phyloP scores from a whole-genome alignment of 1,140 invertebrate genomes.

The Ceratosolen fusciceps region DNA sequence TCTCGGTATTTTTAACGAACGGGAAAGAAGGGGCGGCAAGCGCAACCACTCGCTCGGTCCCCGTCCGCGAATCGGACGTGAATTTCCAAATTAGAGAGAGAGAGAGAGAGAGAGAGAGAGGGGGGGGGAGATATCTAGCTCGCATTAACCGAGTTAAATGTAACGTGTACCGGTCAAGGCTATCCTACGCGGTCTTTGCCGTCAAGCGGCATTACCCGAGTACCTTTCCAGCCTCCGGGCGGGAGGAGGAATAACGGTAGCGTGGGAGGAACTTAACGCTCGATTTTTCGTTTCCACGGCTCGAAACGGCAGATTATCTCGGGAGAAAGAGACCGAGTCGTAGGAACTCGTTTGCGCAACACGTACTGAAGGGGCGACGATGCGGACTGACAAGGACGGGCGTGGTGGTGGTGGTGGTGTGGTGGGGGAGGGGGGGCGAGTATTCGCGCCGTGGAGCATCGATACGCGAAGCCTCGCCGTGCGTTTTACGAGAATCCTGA shows the following conservation, averaged over 20 bases:
- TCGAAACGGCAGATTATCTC: background rate
- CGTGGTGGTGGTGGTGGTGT: no score
- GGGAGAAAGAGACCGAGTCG: no score
- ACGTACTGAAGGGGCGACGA: background rate
- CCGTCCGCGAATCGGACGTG: no score
- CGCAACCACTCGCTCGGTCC: no score
- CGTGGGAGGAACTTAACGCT: background rate
- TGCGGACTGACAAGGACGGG: background rate
- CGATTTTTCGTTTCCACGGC: background rate
- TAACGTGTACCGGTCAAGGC: background rate
- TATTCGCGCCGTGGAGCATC: no score
- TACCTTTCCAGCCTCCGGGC: background rate
- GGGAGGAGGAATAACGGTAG: background rate
- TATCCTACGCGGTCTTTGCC: background rate
- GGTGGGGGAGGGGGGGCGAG: no score
- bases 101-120: no score
- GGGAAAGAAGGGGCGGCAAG: no score
- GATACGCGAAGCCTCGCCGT: background rate
- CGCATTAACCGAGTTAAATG: no score
- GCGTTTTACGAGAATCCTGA: slow-evolving; percentile 36
- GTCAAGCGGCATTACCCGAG: background rate
- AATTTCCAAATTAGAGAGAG: no score
- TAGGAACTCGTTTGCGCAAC: slow-evolving; percentile 15
- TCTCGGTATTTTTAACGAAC: no score
- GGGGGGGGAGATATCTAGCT: no score